phyloP scores from a whole-genome alignment of 2,888 invertebrate species.

The Pristionchus maxplancki region DNA sequence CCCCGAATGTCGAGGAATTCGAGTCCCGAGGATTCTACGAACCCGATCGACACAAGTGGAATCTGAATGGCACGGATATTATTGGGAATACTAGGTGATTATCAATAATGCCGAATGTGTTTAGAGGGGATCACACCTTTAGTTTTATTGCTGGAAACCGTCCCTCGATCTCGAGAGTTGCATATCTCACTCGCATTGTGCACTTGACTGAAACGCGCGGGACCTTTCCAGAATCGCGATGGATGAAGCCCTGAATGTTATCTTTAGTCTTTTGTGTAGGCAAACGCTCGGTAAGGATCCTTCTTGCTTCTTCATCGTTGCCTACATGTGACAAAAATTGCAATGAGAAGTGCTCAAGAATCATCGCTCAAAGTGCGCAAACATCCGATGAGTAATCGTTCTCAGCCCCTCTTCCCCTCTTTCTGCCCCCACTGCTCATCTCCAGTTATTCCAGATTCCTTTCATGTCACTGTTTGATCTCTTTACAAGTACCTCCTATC shows the following conservation, averaged over 20 bases:
- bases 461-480: constrained; percentile 19
- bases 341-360: background rate
- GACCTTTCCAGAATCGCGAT: constrained; percentile 23
- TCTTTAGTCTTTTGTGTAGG: too few relatives aligned
- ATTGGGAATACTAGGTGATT: too few relatives aligned
- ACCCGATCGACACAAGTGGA: constrained; percentile 34
- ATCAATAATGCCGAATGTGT: background rate
- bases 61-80: constrained; percentile 27
- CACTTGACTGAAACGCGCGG: constrained; percentile 37
- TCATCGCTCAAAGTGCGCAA: background rate
- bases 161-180: constrained; percentile 16
- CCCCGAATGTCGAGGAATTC: constrained; percentile 51
- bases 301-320: background rate
- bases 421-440: background rate
- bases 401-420: background rate
- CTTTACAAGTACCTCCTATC: constrained; percentile 35
- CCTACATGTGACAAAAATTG: background rate
- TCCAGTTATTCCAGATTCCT: constrained; percentile 34
- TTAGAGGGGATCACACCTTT: background rate
- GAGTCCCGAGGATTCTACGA: constrained; percentile 34
- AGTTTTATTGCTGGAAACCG: constrained; percentile 40
- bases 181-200: background rate
- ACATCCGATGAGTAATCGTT: constrained; percentile 16
- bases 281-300: too few relatives aligned
- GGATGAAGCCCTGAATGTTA: constrained; percentile 42